phyloP scores from a whole-genome alignment of 2,888 invertebrate species.

The Watsonalla binaria region DNA sequence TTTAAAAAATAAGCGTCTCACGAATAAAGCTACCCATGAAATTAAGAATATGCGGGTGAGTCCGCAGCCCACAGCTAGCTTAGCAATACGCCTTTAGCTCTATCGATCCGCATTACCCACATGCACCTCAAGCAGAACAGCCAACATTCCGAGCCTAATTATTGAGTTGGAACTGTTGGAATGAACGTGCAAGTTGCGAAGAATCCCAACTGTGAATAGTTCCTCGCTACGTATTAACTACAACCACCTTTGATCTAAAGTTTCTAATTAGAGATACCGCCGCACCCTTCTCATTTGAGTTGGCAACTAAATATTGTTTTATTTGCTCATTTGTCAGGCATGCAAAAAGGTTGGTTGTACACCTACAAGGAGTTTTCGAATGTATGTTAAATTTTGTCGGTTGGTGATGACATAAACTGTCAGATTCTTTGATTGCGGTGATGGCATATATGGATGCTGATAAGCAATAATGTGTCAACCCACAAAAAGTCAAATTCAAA shows the following conservation, averaged over 20 bases:
- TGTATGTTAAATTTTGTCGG: too few species aligned
- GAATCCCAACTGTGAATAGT: neutral
- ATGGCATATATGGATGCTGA: too few species aligned
- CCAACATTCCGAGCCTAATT: neutral
- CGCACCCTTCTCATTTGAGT: neutral
- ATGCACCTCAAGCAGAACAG: neutral
- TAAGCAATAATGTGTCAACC: too few species aligned
- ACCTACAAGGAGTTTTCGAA: too few species aligned
- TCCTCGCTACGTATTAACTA: neutral
- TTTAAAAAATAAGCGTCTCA: too few species aligned
- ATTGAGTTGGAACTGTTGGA: neutral
- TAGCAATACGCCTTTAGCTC: neutral
- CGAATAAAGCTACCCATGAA: neutral
- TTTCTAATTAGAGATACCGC: slow-evolving; percentile 1
- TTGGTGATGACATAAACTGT: too few species aligned
- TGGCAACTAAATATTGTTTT: neutral
- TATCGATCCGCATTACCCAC: neutral
- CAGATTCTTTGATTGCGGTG: too few species aligned
- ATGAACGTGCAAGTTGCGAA: neutral
- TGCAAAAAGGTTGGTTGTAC: neutral
- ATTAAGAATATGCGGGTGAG: slow-evolving; percentile 8
- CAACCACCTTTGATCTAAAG: neutral
- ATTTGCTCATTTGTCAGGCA: neutral
- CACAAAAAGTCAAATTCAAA: too few species aligned
- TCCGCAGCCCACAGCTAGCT: neutral